Evolutionary conservation across 2,797 vertebrate species (phyloP).

Genomic region (Benthosema pterotum): DNA sequence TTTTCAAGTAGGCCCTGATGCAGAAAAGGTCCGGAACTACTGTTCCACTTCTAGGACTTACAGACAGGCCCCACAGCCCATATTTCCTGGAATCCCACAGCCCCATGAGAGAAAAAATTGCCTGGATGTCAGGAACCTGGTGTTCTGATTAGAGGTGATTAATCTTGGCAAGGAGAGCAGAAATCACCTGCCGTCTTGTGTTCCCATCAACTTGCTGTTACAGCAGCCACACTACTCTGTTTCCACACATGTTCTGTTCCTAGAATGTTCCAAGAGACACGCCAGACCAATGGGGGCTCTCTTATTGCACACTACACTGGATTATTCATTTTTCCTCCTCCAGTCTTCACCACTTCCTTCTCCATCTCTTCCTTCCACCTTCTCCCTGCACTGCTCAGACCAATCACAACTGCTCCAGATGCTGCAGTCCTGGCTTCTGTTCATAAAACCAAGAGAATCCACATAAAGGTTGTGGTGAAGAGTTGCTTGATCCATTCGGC

Average conservation of each 20-base stretch:
- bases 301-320: constrained; percentile 62
- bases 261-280: constrained; percentile 71
- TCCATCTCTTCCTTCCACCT: constrained; percentile 17
- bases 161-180: constrained; percentile 57
- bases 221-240: constrained; percentile 46
- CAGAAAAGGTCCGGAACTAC: too few species aligned
- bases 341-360: constrained; percentile 16
- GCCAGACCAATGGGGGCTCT: constrained; percentile 69
- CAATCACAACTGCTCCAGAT: constrained; percentile 37
- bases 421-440: constrained; percentile 20
- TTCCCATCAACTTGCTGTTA: constrained; percentile 62
- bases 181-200: constrained; percentile 73
- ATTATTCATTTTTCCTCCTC: constrained; percentile 57
- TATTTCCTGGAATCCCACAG: constrained; percentile 43
- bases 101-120: constrained; percentile 40
- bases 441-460: constrained; percentile 11
- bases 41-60: constrained; percentile 10
- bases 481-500: constrained; percentile 1
- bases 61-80: constrained; percentile 28
- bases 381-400: constrained; percentile 23
- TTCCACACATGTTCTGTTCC: constrained; percentile 67
- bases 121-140: constrained; percentile 48
- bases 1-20: too few species aligned
- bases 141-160: constrained; percentile 65
- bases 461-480: not conserved